Conservation (phyloP, 2,797 vertebrate genomes). For the Denticeps clupeoides region DNA sequence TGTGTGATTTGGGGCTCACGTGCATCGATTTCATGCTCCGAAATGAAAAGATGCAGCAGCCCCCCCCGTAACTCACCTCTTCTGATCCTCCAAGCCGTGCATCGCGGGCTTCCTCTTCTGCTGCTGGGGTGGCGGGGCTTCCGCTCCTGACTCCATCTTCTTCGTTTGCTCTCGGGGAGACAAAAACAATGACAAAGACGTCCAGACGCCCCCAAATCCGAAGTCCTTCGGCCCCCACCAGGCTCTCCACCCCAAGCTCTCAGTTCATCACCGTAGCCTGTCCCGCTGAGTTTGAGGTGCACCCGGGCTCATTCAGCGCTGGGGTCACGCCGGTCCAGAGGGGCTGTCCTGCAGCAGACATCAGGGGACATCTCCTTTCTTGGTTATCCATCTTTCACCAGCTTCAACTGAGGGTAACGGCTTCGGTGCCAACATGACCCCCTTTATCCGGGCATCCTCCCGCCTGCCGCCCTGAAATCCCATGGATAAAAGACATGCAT, state of each 20-base stretch:
- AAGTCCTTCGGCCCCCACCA: slow-evolving; percentile 43
- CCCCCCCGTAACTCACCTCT: slow-evolving; percentile 75
- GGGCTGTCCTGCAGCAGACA: slow-evolving; percentile 28
- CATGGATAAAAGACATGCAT: neutral
- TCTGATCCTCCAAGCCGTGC: slow-evolving; percentile 94
- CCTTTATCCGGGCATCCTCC: slow-evolving; percentile 17
- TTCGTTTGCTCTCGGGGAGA: slow-evolving; percentile 24
- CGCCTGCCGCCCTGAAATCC: neutral
- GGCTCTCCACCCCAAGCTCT: slow-evolving; percentile 41
- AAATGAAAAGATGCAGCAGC: too few relatives aligned
- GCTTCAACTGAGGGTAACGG: slow-evolving; percentile 52
- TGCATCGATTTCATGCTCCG: too few relatives aligned
- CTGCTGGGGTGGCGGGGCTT: slow-evolving; percentile 73
- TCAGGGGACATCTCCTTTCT: slow-evolving; percentile 47
- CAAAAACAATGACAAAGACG: slow-evolving; percentile 17
- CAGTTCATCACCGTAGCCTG: slow-evolving; percentile 43
- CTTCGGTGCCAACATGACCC: slow-evolving; percentile 61
- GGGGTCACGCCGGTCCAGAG: slow-evolving; percentile 25
- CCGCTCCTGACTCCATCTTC: slow-evolving; percentile 84
- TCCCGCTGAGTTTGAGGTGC: slow-evolving; percentile 29
- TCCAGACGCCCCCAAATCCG: slow-evolving; percentile 34
- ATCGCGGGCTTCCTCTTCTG: slow-evolving; percentile 77
- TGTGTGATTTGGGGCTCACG: too few relatives aligned
- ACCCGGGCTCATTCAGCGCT: slow-evolving; percentile 27
- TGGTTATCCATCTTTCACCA: slow-evolving; percentile 35